A percentile compares a stretch with the other conserved stretches of the same genome.
Conservation (phyloP, 2,797 vertebrate species). For the Gambusia yucatana region DNA sequence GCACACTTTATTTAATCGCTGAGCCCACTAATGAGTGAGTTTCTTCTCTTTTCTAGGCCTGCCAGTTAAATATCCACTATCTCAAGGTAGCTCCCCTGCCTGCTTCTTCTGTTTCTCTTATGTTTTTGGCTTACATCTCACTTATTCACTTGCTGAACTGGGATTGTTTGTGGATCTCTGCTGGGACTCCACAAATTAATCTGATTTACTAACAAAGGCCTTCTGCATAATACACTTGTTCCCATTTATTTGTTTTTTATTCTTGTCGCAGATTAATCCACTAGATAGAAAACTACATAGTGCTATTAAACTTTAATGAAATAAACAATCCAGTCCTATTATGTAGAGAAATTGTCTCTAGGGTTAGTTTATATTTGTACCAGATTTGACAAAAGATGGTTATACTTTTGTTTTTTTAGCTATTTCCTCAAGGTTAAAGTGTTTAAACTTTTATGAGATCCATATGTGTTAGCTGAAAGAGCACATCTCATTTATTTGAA, state of each 20-base stretch:
- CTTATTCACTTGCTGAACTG: slow-evolving; percentile 37
- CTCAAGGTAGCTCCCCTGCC: slow-evolving; percentile 82
- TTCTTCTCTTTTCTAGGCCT: slow-evolving; percentile 80
- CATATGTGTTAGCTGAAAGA: not conserved
- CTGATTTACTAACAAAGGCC: slow-evolving; percentile 82
- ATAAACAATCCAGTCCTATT: not conserved
- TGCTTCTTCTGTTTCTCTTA: slow-evolving; percentile 57
- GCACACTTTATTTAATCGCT: slow-evolving; percentile 26
- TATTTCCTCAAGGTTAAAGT: not conserved
- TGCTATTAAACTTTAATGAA: not conserved
- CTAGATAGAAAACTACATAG: not conserved
- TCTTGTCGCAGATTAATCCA: slow-evolving; percentile 5
- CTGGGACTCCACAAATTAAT: slow-evolving; percentile 75
- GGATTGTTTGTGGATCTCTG: slow-evolving; percentile 77
- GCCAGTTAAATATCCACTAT: slow-evolving; percentile 86
- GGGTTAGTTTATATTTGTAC: not conserved
- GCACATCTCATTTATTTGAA: not conserved
- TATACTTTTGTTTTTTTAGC: not conserved
- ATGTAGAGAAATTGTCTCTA: not conserved
- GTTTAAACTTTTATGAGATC: not conserved
- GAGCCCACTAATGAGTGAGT: slow-evolving; percentile 68
- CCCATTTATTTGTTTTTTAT: slow-evolving; percentile 13
- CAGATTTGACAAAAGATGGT: not conserved
- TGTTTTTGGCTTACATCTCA: slow-evolving; percentile 50
- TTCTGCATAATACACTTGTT: slow-evolving; percentile 65